Conservation (phyloP, 1,140 invertebrate genomes). For the Brachionus sp. region DNA sequence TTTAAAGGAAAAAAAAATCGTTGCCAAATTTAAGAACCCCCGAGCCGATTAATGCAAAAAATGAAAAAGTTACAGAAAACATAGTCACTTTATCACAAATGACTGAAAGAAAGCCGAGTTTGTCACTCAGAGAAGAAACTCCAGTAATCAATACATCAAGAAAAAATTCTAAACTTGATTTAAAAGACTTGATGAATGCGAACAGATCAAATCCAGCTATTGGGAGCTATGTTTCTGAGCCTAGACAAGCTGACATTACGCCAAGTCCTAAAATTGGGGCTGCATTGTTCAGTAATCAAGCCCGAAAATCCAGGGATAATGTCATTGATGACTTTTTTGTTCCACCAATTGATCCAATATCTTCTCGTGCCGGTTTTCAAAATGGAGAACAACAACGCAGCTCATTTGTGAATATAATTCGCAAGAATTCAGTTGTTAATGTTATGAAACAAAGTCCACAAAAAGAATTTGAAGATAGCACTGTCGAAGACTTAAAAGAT, state of each 20-base stretch:
- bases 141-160: neutral
- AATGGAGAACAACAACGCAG: neutral
- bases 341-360: neutral
- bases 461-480: neutral
- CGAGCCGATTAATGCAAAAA: neutral
- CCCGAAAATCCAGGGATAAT: neutral
- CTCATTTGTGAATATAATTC: neutral
- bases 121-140: neutral
- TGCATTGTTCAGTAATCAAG: neutral
- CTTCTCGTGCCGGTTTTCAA: neutral
- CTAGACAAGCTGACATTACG: neutral
- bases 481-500: neutral
- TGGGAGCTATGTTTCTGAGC: neutral
- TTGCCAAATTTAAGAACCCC: neutral
- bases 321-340: neutral
- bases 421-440: conserved; percentile 1
- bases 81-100: neutral
- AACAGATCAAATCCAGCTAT: neutral
- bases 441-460: neutral
- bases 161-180: neutral
- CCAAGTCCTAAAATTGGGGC: neutral
- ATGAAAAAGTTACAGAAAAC: neutral
- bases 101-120: neutral
- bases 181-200: neutral
- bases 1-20: neutral